Base-by-base conservation (phyloP, 1,140 invertebrate species). In the Drosophila tristis region DNA sequence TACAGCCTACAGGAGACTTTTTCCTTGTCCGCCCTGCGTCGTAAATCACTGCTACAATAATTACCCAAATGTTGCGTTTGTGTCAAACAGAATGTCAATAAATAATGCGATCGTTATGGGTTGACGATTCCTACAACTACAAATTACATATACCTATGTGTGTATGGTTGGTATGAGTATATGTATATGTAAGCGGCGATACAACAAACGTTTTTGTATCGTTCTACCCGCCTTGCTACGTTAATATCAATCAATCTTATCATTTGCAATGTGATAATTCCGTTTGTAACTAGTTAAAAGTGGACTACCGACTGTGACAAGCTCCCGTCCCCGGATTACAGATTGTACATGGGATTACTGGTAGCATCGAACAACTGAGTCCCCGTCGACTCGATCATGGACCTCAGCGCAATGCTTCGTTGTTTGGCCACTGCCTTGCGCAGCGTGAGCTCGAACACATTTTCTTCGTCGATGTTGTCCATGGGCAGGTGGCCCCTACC, bases 321-420 rank as follows among this genome's bases (percentile, higher is more conserved):
- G 11, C 35, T 39, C 4, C 35, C 13, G 5, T 39, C 8, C 11
- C 11, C 11, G 5, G 35, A 15, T 70, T 65, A 90, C 23, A 92
- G 76, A 75, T 92, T 92, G 70, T 92, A 92, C 90, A 92, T 91
- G 56, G 89, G 85, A 81, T 92, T 92, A 63, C 78, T 92, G 26
- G 90, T 91, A 11, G 91, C 91, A 59, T 92, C 91, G 7, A 92
- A 92, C 25, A 92, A 48, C 60, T 92, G 91, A n/a, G 84, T 91
- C 26, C 91, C 91, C 23, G 91, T 92, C 13, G 91, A 91, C 63
- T 92, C 90, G 23, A 92, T 91, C 91, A 92, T 92, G 2, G 91
- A 90, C 31, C 86, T 71, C 39, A 92, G 44, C 8, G 91, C 91
- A 23, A 92, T 87, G 59, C 91, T 92, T 2, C 91, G 82, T 47